Evolutionary conservation across 2,797 vertebrate species (phyloP).

Genomic region (Muscicapa striata): DNA sequence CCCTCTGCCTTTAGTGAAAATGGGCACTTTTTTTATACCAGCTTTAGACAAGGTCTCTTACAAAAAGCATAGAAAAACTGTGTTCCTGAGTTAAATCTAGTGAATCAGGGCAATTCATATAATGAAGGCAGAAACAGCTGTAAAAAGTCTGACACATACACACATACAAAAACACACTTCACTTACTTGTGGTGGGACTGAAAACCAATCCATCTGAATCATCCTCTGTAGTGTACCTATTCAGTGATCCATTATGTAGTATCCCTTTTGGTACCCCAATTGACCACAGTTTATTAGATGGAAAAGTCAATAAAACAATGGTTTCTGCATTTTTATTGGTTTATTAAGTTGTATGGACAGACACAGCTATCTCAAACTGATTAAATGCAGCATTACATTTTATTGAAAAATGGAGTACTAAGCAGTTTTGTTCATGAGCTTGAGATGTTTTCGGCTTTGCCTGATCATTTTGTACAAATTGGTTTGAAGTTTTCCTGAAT

Average conservation of each 20-base stretch:
- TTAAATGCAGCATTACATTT: slow-evolving; percentile 54
- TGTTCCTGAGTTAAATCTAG: not conserved
- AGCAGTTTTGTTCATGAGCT: slow-evolving; percentile 49
- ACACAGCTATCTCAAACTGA: slow-evolving; percentile 45
- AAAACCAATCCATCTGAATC: slow-evolving; percentile 3
- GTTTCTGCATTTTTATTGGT: slow-evolving; percentile 41
- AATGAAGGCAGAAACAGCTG: not conserved
- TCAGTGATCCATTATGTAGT: slow-evolving; percentile 61
- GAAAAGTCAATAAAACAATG: slow-evolving; percentile 40
- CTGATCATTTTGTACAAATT: slow-evolving; percentile 65
- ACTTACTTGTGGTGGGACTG: slow-evolving; percentile 25
- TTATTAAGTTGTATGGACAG: not conserved
- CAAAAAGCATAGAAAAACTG: not conserved
- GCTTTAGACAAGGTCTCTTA: not conserved
- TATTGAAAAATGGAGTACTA: slow-evolving; percentile 36
- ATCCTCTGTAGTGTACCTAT: slow-evolving; percentile 48
- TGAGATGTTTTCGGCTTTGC: slow-evolving; percentile 52
- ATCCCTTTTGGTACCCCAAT: slow-evolving; percentile 69
- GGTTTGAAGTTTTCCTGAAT: slow-evolving; percentile 58
- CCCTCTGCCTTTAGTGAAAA: not conserved
- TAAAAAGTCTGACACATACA: slow-evolving; percentile 4
- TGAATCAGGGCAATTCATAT: not conserved
- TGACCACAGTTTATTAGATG: slow-evolving; percentile 2
- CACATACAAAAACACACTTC: not conserved
- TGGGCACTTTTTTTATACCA: not conserved